These are phyloP conservation scores for Microctonus brassicae DNA, from an alignment of 2,888 invertebrate genomes.

Conservation along the genomic window DNA sequence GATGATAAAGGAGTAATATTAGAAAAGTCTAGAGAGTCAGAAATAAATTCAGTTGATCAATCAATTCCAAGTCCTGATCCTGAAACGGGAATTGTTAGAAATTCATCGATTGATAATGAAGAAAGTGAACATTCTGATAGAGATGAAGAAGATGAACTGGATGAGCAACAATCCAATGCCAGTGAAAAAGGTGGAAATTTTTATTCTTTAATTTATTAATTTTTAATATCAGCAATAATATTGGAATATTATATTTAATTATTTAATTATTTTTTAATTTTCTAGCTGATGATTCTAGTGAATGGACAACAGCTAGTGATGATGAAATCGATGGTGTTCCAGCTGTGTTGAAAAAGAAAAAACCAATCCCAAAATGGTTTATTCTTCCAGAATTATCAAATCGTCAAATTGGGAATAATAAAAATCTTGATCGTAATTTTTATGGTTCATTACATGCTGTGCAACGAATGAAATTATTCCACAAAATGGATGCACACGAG, in stretches of 20 bases:
- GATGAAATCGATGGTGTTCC: constrained; percentile 62
- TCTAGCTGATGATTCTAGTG: constrained; percentile 49
- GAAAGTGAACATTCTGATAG: not conserved
- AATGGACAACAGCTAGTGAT: constrained; percentile 52
- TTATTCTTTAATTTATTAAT: not conserved
- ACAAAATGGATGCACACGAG: constrained; percentile 82
- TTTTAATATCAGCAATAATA: not conserved
- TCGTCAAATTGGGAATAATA: constrained; percentile 75
- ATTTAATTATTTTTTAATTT: constrained; percentile 2
- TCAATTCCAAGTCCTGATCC: constrained; percentile 29
- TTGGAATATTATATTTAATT: not conserved
- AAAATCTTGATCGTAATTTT: constrained; percentile 78
- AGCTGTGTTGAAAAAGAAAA: constrained; percentile 73
- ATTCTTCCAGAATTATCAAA: constrained; percentile 77
- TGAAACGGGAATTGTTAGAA: not conserved
- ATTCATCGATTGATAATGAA: not conserved
- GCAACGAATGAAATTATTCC: constrained; percentile 84
- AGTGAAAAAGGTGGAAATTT: not conserved
- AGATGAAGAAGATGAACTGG: constrained; percentile 2
- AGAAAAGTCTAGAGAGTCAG: constrained; percentile 11
- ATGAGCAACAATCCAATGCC: not conserved
- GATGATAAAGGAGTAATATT: constrained; percentile 42
- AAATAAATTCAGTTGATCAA: constrained; percentile 3
- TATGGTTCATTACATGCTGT: constrained; percentile 87
- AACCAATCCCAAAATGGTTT: constrained; percentile 79